Evolutionary conservation across 92 coral and sea anemone species (phyloP).

Genomic region (Virgularia gustaviana): DNA sequence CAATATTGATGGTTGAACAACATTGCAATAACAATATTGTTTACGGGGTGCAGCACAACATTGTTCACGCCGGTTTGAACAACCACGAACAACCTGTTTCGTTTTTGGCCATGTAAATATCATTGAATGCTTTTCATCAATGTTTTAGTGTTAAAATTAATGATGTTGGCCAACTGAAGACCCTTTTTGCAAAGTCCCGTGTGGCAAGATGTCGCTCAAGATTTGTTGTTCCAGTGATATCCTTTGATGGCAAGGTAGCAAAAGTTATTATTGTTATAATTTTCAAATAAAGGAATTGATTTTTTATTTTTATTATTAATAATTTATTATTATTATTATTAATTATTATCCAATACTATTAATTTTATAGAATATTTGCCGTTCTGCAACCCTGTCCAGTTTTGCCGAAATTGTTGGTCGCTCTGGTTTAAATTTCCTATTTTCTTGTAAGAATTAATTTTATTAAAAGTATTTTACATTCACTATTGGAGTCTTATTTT

Average conservation of each 20-base stretch:
- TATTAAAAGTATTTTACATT: background rate
- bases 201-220: slow-evolving; percentile 95
- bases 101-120: background rate
- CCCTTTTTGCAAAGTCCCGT: slow-evolving; percentile 81
- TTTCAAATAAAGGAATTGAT: background rate
- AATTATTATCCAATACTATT: slow-evolving; percentile 1
- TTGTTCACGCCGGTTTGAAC: too few species aligned
- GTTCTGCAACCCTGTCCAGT: slow-evolving; percentile 91
- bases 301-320: background rate
- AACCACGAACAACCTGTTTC: too few species aligned
- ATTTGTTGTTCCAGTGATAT: slow-evolving; percentile 91
- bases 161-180: slow-evolving; percentile 64
- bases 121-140: background rate
- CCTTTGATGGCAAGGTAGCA: slow-evolving; percentile 95
- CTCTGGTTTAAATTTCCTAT: slow-evolving; percentile 82
- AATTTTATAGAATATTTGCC: slow-evolving; percentile 72
- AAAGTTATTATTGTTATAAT: background rate
- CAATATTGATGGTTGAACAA: too few species aligned
- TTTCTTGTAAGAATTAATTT: slow-evolving; percentile 67
- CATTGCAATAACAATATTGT: too few species aligned
- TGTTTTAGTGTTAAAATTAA: slow-evolving; percentile 29
- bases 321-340: background rate
- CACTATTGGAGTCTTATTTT: background rate
- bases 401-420: slow-evolving; percentile 92
- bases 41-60: too few species aligned